Base-by-base conservation (phyloP, 2,888 invertebrate genomes). In the Acanthoscelides obtectus region DNA sequence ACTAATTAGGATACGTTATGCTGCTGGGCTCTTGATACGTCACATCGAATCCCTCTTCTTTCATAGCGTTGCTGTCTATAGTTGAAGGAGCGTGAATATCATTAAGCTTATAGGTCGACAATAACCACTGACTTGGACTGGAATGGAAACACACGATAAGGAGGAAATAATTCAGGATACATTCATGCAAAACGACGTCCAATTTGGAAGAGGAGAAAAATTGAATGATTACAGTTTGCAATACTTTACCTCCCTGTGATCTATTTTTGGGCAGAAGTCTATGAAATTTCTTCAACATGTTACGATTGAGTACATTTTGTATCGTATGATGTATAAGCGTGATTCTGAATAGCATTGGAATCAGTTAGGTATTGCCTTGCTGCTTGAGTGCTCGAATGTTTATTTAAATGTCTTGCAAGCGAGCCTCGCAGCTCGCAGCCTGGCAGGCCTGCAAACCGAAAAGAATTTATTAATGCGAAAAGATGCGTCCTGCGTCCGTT, bases 391-490 rank as follows among this genome's bases (percentile, higher is more conserved):
- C 45, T 45, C 45, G 45, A 45, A 45, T 45, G 45, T 45, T 45
- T 45, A 45, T 45, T 45, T 45, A 45, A 45, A 45, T 45, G 45
- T 45, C 45, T 12, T 4, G 45, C 3, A 45, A 17, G 1, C 45
- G 45, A 45, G 45, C 1, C 3, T 45, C 17, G 45, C 45, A 45
- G 45, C 45, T 17, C 17, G 45, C 45, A 45, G 12, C 8, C 45
- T 12, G 45, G 5, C 45, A 45, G 45, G 45, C 5, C 45, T 45
- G 45, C 8, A 45, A 45, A 45, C 45, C 17, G 45, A 45, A 45
- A 45, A 45, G 45, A 45, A 45, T 45, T 45, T 45, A 64, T 72
- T 69, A 72, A 66, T 64, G 65, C 22, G 67, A 72, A 70, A 71
- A 65, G 68, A 70, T 67, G 68, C 68, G 63, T 71, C 66, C 68